Percentiles rank a stretch among this genome's conserved stretches.
phyloP scores from a whole-genome alignment of 2,888 invertebrate genomes.

The Mimumesa dahlbomi region DNA sequence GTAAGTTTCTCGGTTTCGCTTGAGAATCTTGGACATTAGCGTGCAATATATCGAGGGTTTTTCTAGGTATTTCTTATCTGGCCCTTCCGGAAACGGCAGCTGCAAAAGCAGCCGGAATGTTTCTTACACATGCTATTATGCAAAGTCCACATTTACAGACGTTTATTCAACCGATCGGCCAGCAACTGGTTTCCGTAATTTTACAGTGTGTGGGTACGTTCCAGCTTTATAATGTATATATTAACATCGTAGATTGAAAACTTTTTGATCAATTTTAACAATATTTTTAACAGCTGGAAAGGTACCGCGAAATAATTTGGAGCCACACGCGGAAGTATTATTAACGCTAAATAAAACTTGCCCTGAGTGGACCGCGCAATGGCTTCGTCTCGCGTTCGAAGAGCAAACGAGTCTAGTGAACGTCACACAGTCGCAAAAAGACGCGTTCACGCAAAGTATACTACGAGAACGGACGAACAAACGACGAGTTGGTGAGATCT shows the following conservation, averaged over 20 bases:
- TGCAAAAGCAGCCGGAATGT: constrained; percentile 83
- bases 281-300: constrained; percentile 80
- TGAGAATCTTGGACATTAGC: neutral
- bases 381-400: constrained; percentile 83
- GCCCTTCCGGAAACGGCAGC: constrained; percentile 84
- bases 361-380: constrained; percentile 83
- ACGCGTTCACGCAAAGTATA: constrained; percentile 65
- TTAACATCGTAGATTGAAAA: too few relatives aligned
- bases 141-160: constrained; percentile 81
- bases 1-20: constrained; percentile 53
- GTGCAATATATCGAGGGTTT: neutral
- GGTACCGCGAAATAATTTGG: constrained; percentile 83
- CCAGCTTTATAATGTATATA: too few relatives aligned
- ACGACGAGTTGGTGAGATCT: constrained; percentile 58
- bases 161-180: constrained; percentile 83
- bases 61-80: constrained; percentile 83
- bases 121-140: constrained; percentile 84
- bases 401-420: constrained; percentile 64
- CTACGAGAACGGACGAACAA: constrained; percentile 63
- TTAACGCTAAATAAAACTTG: constrained; percentile 86
- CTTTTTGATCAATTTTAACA: too few relatives aligned
- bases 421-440: constrained; percentile 66
- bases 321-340: constrained; percentile 85
- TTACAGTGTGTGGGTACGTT: constrained; percentile 82
- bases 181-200: constrained; percentile 83